These are phyloP conservation scores for Bambusicola thoracicus DNA, from an alignment of 2,113 vertebrate species.

Conservation along the genomic window DNA sequence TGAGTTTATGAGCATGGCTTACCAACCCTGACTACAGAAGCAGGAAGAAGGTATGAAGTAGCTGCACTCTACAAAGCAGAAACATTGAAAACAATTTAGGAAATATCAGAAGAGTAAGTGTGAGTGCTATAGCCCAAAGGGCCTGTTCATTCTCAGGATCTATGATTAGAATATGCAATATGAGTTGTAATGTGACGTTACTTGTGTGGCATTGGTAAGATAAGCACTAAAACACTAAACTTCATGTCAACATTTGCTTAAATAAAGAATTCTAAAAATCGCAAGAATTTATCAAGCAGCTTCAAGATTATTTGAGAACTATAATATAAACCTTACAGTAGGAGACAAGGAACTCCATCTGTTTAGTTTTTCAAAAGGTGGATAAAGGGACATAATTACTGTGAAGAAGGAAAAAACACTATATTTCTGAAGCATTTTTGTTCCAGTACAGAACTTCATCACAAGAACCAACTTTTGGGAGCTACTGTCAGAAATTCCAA, in stretches of 20 bases:
- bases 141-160: background rate
- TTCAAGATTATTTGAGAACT: background rate
- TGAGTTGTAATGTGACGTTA: background rate
- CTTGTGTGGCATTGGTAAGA: fast-evolving
- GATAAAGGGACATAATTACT: background rate
- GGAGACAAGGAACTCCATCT: background rate
- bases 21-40: background rate
- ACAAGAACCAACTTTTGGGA: background rate
- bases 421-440: background rate
- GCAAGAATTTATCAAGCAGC: background rate
- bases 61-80: background rate
- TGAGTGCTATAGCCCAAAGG: fast-evolving
- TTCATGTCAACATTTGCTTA: background rate
- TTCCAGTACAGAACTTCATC: background rate
- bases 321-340: background rate
- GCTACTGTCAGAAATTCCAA: background rate
- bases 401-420: background rate
- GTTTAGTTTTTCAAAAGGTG: background rate
- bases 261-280: background rate
- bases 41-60: background rate
- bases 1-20: background rate
- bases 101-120: background rate
- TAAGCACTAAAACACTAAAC: background rate
- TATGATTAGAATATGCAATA: background rate
- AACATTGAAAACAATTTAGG: background rate